Evolutionary conservation across 2,888 invertebrate species (phyloP), one percentile per base, ranked within the genome.

Genomic region (Oscheius sp.): DNA sequence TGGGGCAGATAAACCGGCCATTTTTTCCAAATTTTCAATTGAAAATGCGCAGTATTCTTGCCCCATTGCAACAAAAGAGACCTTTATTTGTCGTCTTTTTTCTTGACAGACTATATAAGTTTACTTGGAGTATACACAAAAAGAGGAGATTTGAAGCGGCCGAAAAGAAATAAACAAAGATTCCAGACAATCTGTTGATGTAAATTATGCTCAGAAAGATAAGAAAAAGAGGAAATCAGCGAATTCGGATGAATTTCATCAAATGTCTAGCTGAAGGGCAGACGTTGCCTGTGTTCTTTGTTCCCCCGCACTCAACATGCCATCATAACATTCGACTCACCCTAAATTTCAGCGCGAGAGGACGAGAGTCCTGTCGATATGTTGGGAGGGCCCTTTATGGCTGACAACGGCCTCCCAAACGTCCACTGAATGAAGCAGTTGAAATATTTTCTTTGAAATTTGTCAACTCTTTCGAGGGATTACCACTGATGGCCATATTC

Each of bases 261-360:
- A n/a, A n/a, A n/a, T n/a, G n/a, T n/a, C n/a, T n/a, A n/a, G n/a
- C n/a, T 35, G 35, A 35, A 35, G 35, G 35, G 35, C 35, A 35
- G 35, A 3, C 35, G n/a, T 9, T 3, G 35, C 18, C 27, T 27
- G 43, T 43, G 61, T 61, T 61, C 61, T 61, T 61, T 61, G 61
- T 21, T 13, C 61, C 45, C 61, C 5, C 29, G 13, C 58, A 43
- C 61, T 12, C 29, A 29, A 49, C 49, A 49, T 49, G 55, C 55
- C 61, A 43, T 41, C 61, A 61, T 43, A 61, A 61, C 61, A 61
- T 43, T 41, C 45, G 61, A 61, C 61, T 61, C 45, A 61, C 61
- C 61, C 18, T 13, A 61, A 61, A 61, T 23, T 55, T 16, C 25
- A 12, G 16, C 25, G 21, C 25, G 55, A 13, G 25, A 6, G 6